Evolutionary conservation across 2,113 vertebrate species (phyloP), one percentile per base, ranked within the genome.

Genomic region (Callopanchax toddi): DNA sequence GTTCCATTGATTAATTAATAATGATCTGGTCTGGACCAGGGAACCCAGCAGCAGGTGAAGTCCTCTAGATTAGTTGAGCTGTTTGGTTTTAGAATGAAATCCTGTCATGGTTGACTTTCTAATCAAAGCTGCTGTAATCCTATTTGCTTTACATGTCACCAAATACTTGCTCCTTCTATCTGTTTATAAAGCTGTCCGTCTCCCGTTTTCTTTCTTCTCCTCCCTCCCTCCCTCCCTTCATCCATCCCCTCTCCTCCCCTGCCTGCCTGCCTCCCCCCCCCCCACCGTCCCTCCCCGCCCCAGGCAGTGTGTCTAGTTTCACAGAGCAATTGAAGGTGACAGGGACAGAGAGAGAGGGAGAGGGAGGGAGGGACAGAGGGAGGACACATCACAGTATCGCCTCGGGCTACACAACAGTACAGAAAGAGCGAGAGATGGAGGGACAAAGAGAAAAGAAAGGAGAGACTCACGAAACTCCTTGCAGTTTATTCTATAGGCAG

Each of bases 281-380:
- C 54, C 66, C 63, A 70, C 29, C 29, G 29, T 73, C 63, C 67
- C 76, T 79, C 76, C 66, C 70, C 54, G 81, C 89, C 87, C 77
- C 80, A 81, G 90, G 90, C 89, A 69, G 70, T 87, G 87, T 89
- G 89, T 93, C 90, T 90, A 86, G 84, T 89, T 91, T 92, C 89
- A 91, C 86, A 92, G 89, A 89, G 87, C 90, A 89, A 92, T 91
- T 91, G 90, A 91, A 92, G 90, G 90, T 93, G 92, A 93, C 92
- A 92, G 90, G 92, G 89, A 92, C 83, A 91, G 86, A 86, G 90
- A 87, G 86, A 82, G 83, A 77, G 88, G 75, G 81, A 78, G 86
- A 79, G 85, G 84, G 82, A 87, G 87, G 77, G 87, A 75, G 87
- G 81, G 88, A 87, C 82, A 83, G 83, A 86, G 86, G 83, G 89